Conservation (phyloP, 2,113 vertebrate genomes). For the Ploceus nigricollis region DNA sequence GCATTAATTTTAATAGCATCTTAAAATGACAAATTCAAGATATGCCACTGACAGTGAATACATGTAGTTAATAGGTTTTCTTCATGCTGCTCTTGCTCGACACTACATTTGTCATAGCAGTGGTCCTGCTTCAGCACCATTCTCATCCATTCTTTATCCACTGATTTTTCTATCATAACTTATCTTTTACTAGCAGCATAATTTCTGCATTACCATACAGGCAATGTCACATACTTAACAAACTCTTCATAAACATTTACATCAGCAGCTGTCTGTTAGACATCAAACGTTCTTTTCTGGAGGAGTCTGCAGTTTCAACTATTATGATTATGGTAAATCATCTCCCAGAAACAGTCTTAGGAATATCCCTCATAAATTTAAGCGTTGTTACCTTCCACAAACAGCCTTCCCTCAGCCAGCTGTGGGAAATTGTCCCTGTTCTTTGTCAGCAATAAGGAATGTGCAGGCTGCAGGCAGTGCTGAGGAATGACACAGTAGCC, state of each 20-base stretch:
- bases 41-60: neutral
- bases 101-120: neutral
- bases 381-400: neutral
- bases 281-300: slow-evolving; percentile 2
- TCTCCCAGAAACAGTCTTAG: neutral
- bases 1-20: slow-evolving; percentile 34
- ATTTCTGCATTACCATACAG: slow-evolving; percentile 1
- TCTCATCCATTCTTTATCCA: neutral
- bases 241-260: slow-evolving; percentile 38
- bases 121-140: neutral
- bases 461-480: neutral
- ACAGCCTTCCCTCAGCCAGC: neutral
- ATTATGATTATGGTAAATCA: neutral
- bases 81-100: neutral
- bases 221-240: neutral
- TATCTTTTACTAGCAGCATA: neutral
- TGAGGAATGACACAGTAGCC: neutral
- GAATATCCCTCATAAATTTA: neutral
- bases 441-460: neutral
- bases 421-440: rapidly evolving
- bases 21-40: slow-evolving; percentile 23
- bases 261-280: neutral
- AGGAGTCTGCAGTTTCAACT: neutral
- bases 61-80: neutral
- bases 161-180: slow-evolving; percentile 15